These are phyloP conservation scores for Nomada ruficornis DNA, from an alignment of 2,888 invertebrate genomes.

Conservation along the genomic window DNA sequence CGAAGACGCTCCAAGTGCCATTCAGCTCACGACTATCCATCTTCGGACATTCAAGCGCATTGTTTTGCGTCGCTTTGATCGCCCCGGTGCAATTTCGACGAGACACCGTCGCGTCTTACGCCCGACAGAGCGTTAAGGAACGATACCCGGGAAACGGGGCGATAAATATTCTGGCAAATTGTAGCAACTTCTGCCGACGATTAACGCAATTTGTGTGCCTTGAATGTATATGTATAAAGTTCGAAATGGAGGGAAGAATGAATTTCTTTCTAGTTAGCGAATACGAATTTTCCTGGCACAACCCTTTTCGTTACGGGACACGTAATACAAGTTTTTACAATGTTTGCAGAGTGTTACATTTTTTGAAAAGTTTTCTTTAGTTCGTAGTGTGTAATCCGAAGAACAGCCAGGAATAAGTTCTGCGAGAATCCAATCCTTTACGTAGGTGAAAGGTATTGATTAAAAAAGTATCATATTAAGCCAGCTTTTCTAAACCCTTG, in stretches of 20 bases:
- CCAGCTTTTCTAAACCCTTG: not conserved
- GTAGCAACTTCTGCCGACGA: not conserved
- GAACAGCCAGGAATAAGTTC: too few species aligned
- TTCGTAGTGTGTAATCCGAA: too few species aligned
- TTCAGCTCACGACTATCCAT: constrained; percentile 27
- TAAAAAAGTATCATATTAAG: too few species aligned
- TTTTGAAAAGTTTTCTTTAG: too few species aligned
- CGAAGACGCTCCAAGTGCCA: not conserved
- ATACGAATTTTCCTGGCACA: too few species aligned
- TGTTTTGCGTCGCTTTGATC: constrained; percentile 12
- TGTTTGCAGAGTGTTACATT: too few species aligned
- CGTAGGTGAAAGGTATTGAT: too few species aligned
- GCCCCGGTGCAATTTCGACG: constrained; percentile 24
- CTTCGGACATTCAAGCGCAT: constrained; percentile 18
- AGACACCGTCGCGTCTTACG: constrained; percentile 18
- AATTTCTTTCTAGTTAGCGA: not conserved
- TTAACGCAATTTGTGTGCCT: not conserved
- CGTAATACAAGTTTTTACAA: too few species aligned
- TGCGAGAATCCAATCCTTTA: too few species aligned
- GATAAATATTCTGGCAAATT: constrained; percentile 2
- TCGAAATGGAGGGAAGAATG: not conserved
- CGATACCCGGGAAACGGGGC: not conserved
- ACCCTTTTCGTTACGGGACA: too few species aligned
- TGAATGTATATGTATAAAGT: not conserved
- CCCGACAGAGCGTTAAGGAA: constrained; percentile 9